phyloP scores from a whole-genome alignment of 2,888 invertebrate species.

The Boloria euphrosyne region DNA sequence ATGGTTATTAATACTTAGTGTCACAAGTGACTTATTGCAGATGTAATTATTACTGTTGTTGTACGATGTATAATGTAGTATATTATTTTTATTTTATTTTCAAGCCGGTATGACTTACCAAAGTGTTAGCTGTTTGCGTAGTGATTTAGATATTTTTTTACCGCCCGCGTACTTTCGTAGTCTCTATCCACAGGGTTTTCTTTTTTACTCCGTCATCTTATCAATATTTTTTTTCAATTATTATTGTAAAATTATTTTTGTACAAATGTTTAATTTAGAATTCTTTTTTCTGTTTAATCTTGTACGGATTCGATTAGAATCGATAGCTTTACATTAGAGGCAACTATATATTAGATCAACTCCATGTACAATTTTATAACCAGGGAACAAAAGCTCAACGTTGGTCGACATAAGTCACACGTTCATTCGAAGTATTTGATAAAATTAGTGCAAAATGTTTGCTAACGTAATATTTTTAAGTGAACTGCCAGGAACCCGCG shows the following conservation, averaged over 20 bases:
- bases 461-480: slow-evolving; percentile 39
- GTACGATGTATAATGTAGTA: slow-evolving; percentile 59
- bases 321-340: slow-evolving; percentile 55
- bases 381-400: slow-evolving; percentile 66
- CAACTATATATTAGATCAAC: slow-evolving; percentile 60
- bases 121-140: slow-evolving; percentile 76
- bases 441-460: slow-evolving; percentile 46
- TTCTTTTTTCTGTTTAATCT: slow-evolving; percentile 46
- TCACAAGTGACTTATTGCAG: slow-evolving; percentile 57
- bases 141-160: slow-evolving; percentile 68
- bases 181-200: slow-evolving; percentile 52
- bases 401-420: slow-evolving; percentile 35
- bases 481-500: slow-evolving; percentile 34
- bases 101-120: slow-evolving; percentile 80
- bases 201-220: slow-evolving; percentile 44
- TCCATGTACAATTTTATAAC: slow-evolving; percentile 58
- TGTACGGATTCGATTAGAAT: slow-evolving; percentile 46
- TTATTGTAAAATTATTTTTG: slow-evolving; percentile 53
- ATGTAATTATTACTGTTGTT: slow-evolving; percentile 52
- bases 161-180: slow-evolving; percentile 48
- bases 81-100: slow-evolving; percentile 64
- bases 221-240: slow-evolving; percentile 42
- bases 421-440: slow-evolving; percentile 31
- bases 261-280: slow-evolving; percentile 51
- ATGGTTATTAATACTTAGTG: slow-evolving; percentile 35